These are phyloP conservation scores for Micromys minutus DNA, from an alignment of 2,113 vertebrate genomes.

Conservation along the genomic window DNA sequence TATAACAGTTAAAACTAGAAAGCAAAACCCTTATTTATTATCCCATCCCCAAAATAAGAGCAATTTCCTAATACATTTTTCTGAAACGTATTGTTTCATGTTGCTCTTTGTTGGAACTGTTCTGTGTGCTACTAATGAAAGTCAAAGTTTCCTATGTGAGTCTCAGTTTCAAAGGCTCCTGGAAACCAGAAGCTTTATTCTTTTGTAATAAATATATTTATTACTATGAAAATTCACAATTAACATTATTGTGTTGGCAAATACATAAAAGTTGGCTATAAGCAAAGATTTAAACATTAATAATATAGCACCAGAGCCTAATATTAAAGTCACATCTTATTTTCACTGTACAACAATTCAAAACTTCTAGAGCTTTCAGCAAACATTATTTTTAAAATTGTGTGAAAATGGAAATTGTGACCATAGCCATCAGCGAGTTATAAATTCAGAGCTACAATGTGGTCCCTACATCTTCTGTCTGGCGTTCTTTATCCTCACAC, in stretches of 20 bases:
- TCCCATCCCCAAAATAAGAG: not conserved
- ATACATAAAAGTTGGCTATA: not conserved
- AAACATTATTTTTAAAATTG: not conserved
- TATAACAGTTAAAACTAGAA: not conserved
- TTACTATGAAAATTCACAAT: not conserved
- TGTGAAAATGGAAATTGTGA: conserved; percentile 36
- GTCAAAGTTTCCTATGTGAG: not conserved
- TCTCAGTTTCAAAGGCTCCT: not conserved
- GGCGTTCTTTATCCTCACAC: too few relatives aligned
- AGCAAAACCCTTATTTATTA: not conserved
- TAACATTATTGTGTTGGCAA: conserved; percentile 7
- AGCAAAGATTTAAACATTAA: conserved; percentile 4
- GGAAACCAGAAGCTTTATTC: too few relatives aligned
- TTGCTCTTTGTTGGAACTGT: not conserved
- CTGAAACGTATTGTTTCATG: not conserved
- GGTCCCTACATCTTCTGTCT: too few relatives aligned
- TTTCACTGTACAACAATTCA: not conserved
- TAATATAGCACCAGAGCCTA: not conserved
- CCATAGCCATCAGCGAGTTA: too few relatives aligned
- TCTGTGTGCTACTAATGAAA: not conserved
- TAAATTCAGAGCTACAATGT: too few relatives aligned
- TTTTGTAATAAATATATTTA: conserved; percentile 34
- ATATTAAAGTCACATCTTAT: not conserved
- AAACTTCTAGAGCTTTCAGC: not conserved
- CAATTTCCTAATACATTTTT: not conserved